Evolutionary conservation across 1,140 invertebrate genomes (phyloP).

Genomic region (Diachasma alloeum): DNA sequence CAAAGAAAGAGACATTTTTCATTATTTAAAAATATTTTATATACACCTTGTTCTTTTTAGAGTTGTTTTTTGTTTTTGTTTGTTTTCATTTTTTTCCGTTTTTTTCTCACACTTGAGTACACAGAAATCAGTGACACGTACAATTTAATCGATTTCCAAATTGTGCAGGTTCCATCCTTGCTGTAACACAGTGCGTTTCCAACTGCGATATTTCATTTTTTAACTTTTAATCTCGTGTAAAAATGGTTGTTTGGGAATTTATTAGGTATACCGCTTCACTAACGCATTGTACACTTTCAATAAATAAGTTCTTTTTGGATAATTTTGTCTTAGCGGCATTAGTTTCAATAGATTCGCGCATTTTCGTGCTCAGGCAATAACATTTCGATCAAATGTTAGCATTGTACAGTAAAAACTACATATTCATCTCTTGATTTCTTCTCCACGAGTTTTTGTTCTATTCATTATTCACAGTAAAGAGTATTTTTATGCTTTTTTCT

Average conservation of each 20-base stretch:
- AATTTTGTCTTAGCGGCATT: not conserved
- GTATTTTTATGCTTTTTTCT: not conserved
- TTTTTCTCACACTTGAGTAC: not conserved
- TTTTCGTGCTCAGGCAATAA: not conserved
- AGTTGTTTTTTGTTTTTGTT: not conserved
- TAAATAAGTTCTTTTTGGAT: not conserved
- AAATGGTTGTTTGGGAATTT: not conserved
- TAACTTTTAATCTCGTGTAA: not conserved
- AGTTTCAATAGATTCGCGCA: not conserved
- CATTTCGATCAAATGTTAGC: not conserved
- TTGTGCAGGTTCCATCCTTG: not conserved
- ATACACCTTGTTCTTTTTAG: not conserved
- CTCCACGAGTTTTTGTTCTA: not conserved
- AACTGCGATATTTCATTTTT: not conserved
- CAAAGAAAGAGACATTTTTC: not conserved
- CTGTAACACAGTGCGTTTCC: not conserved
- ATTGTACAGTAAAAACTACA: not conserved
- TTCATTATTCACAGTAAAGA: not conserved
- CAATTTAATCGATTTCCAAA: not conserved
- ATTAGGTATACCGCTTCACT: not conserved
- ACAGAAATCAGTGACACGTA: not conserved
- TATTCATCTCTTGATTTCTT: not conserved
- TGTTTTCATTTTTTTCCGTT: not conserved
- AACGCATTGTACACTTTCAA: not conserved
- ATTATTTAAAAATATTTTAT: constrained; percentile 23